Base-by-base conservation (phyloP, 2,113 vertebrate species). In the Tretioscincus oriximinensis region DNA sequence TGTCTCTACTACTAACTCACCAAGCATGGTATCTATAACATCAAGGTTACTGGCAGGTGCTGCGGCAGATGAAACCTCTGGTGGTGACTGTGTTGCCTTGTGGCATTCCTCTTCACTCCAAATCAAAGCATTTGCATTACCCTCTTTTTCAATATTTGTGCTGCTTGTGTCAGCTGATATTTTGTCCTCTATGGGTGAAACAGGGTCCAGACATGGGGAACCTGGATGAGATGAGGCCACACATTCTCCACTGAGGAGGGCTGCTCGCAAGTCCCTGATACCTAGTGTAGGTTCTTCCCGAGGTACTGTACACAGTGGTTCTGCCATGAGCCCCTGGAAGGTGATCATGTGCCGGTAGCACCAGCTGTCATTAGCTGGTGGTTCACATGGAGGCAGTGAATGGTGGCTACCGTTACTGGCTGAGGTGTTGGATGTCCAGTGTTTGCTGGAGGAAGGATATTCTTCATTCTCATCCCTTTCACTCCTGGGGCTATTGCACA, bases 401-500 rank as follows among this genome's bases (percentile, higher is more conserved):
- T 90, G 84, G 61, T 82, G 66, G 0, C 93, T 93, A 84, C 98
- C 98, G 88, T 98, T 98, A 88, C 98, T 98, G 78, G 96, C 95
- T 0, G 97, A 98, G 80, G 93, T 91, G 71, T 97, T 97, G 28
- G 96, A 95, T 47, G 94, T 90, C 97, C 97, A 98, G 21, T 95
- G 95, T 47, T 93, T 93, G 1, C 72, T 90, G 88, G 93, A 61
- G 73, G 80, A 93, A 10, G 87, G 86, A 29, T 29, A 95, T 86
- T 81, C 94, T 86, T 35, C 93, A 90, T 14, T 94, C 94, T 45
- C 94, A 92, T 1, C 89, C 67, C 79, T 1, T 64, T 35, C 35
- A 9, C 54, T 28, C 60, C 29, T 41, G 9, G 77, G 77, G 8
- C 76, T 76, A 26, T 78, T 63, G 0, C 75, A 77, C 9, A 83